Evolutionary conservation across 2,113 vertebrate genomes (phyloP), one percentile per base, ranked within the genome.

Genomic region (Recurvirostra avosetta): DNA sequence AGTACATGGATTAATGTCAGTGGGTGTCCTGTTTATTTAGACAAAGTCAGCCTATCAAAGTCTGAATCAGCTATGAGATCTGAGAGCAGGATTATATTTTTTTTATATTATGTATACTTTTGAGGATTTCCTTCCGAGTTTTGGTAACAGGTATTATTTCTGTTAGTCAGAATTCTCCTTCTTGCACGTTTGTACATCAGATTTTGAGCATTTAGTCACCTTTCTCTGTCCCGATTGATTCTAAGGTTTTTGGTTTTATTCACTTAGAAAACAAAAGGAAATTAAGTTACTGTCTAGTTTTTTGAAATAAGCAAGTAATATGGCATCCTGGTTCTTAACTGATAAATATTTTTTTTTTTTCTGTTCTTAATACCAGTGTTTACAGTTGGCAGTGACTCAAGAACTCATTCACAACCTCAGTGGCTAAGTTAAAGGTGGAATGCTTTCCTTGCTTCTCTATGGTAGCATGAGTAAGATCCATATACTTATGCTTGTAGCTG

Each of bases 131-230:
- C 5, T 80, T 65, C 22, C 12, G 26, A 15, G 12, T 40, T 74
- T 62, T 49, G 8, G 5, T 67, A n/a, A 13, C 9, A 36, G 15
- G 5, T 32, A 2, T 41, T 55, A 4, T 45, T 86, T 52, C 17
- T 70, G 40, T 20, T 76, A 25, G 22, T 23, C 41, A 26, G 13
- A n/a, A 75, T 4, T 34, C 9, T 43, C 11, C 45, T 76, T 36
- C 45, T 76, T 36, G 23, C 5, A 5, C 2, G 1, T 34, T 74
- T 56, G 49, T 9, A 0, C 5, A 0, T 41, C 2, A 2, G 6
- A 8, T 7, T 74, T 15, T 56, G 71, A 86, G 7, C 30, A 8
- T n/a, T 77, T 52, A 2, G 4, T 56, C 15, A 34, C 34, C 10
- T 92, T 53, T n/a, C 27, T 40, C 29, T 41, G 17, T 29, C 23